Percentiles rank a stretch among this genome's conserved stretches.
These are phyloP conservation scores for Rhimphoctona megacephalus DNA, from an alignment of 2,888 invertebrate species.

Conservation along the genomic window DNA sequence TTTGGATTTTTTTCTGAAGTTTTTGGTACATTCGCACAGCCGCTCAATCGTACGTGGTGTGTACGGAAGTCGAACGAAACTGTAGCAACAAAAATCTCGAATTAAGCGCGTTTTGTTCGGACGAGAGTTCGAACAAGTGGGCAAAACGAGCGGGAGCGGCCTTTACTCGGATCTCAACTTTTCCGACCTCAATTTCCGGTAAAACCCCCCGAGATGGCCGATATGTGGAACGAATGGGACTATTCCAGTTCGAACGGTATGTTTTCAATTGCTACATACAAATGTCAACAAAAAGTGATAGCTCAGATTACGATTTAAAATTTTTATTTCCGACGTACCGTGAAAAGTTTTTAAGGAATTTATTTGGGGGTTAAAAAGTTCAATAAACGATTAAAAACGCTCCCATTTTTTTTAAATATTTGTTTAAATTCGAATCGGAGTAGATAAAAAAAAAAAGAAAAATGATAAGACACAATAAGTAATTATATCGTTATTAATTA, in stretches of 20 bases:
- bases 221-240: constrained; percentile 87
- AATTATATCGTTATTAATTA: constrained; percentile 3
- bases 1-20: not conserved
- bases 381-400: not conserved
- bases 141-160: constrained; percentile 82
- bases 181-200: constrained; percentile 81
- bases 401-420: not conserved
- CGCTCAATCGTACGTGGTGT: constrained; percentile 38
- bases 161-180: constrained; percentile 83
- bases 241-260: constrained; percentile 88
- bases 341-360: not conserved
- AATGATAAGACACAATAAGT: not conserved
- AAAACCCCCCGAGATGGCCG: constrained; percentile 78
- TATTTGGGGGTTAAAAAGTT: not conserved
- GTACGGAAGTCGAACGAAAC: constrained; percentile 45
- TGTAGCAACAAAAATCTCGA: constrained; percentile 34
- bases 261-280: constrained; percentile 73
- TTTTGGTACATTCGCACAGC: not conserved
- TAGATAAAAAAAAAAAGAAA: not conserved
- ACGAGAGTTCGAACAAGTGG: constrained; percentile 70
- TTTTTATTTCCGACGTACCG: not conserved
- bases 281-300: not conserved
- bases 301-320: not conserved
- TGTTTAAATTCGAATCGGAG: not conserved
- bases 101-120: constrained; percentile 59